phyloP scores from a whole-genome alignment of 92 coral and sea anemone genomes.

The Muricea muricata region DNA sequence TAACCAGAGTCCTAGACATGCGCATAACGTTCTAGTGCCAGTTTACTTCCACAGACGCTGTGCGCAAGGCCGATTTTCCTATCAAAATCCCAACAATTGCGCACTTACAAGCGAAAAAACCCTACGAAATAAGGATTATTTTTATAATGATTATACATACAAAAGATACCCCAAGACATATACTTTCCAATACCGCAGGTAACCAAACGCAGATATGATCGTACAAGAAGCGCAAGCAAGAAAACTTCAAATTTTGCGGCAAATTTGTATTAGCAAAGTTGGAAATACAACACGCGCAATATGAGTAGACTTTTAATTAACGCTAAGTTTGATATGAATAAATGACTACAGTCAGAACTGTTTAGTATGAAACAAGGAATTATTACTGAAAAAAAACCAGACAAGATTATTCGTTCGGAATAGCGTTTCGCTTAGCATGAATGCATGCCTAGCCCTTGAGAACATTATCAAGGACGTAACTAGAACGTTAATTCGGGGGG shows the following conservation, averaged over 20 bases:
- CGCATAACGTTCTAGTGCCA: slow-evolving; percentile 21
- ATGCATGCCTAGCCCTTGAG: no score
- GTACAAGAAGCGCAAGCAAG: not conserved
- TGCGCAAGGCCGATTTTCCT: not conserved
- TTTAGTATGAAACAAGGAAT: no score
- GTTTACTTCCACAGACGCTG: not conserved
- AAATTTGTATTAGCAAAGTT: not conserved
- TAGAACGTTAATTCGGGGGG: no score
- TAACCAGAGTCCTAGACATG: not conserved
- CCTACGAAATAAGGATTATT: slow-evolving; percentile 3
- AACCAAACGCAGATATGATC: not conserved
- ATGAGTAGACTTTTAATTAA: not conserved
- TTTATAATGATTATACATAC: not conserved
- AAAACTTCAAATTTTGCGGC: not conserved
- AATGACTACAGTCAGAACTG: no score
- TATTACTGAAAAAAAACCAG: no score
- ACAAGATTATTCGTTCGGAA: no score
- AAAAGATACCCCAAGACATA: not conserved
- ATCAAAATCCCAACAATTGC: not conserved
- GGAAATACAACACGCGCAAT: not conserved
- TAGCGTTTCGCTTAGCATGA: no score
- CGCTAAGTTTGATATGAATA: slow-evolving; percentile 23
- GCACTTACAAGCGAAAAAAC: not conserved
- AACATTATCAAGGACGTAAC: no score
- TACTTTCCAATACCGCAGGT: slow-evolving; percentile 1